Conservation (phyloP, 2,797 vertebrate genomes). For the Muraenolepis orangiensis region DNA sequence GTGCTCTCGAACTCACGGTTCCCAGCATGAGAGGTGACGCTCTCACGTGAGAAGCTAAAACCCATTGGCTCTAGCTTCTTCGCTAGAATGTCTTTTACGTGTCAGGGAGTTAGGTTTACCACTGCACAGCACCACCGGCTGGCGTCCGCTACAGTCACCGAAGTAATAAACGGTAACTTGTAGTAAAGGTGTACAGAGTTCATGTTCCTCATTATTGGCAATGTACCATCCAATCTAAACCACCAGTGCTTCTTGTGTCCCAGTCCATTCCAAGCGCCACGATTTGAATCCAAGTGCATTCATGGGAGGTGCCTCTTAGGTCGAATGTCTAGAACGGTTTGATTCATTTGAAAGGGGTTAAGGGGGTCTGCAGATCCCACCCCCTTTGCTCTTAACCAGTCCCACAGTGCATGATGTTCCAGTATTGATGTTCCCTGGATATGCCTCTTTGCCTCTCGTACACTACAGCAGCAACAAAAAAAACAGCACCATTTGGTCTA, state of each 20-base stretch:
- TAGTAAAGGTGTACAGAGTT: background rate
- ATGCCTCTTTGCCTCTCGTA: slow-evolving; percentile 37
- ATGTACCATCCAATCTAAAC: slow-evolving; percentile 7
- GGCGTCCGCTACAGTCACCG: slow-evolving; percentile 13
- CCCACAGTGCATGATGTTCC: slow-evolving; percentile 31
- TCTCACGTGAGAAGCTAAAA: too few relatives aligned
- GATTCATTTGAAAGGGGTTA: slow-evolving; percentile 6
- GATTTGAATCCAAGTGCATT: slow-evolving; percentile 9
- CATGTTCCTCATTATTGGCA: slow-evolving; percentile 21
- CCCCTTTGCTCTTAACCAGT: slow-evolving; percentile 46
- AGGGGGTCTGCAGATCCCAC: slow-evolving; percentile 40
- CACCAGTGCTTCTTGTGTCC: background rate
- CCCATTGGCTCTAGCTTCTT: too few relatives aligned
- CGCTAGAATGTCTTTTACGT: too few relatives aligned
- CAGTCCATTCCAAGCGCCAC: slow-evolving; percentile 17
- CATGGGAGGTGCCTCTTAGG: background rate
- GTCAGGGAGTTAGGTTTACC: too few relatives aligned
- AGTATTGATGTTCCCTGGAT: slow-evolving; percentile 63
- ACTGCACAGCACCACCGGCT: too few relatives aligned
- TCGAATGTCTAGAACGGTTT: background rate
- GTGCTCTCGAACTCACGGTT: too few relatives aligned
- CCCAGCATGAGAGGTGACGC: too few relatives aligned
- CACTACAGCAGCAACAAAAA: slow-evolving; percentile 46
- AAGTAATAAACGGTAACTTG: slow-evolving; percentile 11
- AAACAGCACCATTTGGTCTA: slow-evolving; percentile 60